A percentile compares a stretch with the other conserved stretches of the same genome.
phyloP scores from a whole-genome alignment of 1,140 invertebrate genomes.

The Nasonia longicornis region DNA sequence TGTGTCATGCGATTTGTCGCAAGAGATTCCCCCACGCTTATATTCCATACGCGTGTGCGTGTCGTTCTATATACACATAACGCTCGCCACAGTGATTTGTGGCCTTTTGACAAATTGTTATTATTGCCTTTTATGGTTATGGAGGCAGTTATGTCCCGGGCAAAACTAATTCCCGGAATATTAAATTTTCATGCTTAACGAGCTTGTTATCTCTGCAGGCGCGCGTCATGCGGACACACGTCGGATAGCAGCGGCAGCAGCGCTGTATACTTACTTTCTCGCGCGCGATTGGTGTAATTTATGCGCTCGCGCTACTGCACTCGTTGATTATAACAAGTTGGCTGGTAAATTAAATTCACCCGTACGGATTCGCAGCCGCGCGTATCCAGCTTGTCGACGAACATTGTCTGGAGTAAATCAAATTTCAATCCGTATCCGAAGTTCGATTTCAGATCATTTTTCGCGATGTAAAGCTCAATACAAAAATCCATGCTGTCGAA shows the following conservation, averaged over 20 bases:
- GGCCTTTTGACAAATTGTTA: slow-evolving; percentile 41
- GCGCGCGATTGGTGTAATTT: slow-evolving; percentile 15
- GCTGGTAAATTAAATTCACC: background rate
- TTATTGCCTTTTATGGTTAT: slow-evolving; percentile 34
- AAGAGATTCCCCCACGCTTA: slow-evolving; percentile 32
- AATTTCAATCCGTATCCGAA: too few relatives aligned
- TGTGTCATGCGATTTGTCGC: slow-evolving; percentile 56
- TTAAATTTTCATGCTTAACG: slow-evolving; percentile 44
- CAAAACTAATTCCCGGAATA: slow-evolving; percentile 37
- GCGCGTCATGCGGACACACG: background rate
- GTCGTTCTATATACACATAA: slow-evolving; percentile 1
- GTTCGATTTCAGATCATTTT: too few relatives aligned
- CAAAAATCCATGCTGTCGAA: too few relatives aligned
- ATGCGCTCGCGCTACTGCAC: slow-evolving; percentile 1
- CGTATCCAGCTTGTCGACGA: too few relatives aligned
- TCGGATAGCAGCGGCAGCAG: background rate
- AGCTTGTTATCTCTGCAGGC: slow-evolving; percentile 32
- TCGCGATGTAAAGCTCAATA: too few relatives aligned
- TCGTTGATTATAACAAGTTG: slow-evolving; percentile 9
- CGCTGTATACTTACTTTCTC: slow-evolving; percentile 15
- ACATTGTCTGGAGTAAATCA: too few relatives aligned
- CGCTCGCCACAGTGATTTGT: slow-evolving; percentile 37
- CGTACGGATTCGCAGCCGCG: too few relatives aligned
- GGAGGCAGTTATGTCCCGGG: background rate
- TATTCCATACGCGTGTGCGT: background rate